Percentiles rank a stretch among this genome's conserved stretches.
phyloP scores from a whole-genome alignment of 2,113 vertebrate species.

The Melanostigma gelatinosum region DNA sequence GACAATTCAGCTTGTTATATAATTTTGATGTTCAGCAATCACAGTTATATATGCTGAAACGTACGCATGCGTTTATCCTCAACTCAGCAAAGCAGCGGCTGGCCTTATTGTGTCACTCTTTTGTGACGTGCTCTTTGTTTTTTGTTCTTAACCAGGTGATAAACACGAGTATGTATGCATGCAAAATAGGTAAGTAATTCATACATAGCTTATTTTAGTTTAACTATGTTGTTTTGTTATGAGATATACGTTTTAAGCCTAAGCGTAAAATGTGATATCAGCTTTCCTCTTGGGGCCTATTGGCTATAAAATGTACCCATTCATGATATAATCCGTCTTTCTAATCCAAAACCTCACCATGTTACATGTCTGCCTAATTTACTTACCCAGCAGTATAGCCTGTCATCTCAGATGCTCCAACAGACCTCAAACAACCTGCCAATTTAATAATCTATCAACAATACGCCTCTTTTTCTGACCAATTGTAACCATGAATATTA shows the following conservation, averaged over 20 bases:
- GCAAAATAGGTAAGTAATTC: not conserved
- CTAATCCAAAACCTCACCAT: not conserved
- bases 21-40: not conserved
- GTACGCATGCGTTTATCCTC: not conserved
- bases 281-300: not conserved
- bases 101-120: not conserved
- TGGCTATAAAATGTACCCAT: not conserved
- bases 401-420: not conserved
- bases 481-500: constrained; percentile 1
- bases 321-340: not conserved
- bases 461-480: not conserved
- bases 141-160: not conserved
- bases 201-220: not conserved
- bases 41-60: not conserved
- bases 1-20: not conserved
- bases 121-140: not conserved
- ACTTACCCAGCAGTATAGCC: not conserved
- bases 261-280: not conserved
- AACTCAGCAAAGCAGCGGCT: not conserved
- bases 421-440: not conserved
- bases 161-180: not conserved
- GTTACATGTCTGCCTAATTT: not conserved
- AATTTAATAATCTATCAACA: not conserved
- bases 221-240: not conserved
- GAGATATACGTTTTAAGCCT: not conserved